Percentiles rank a stretch among this genome's conserved stretches.
phyloP scores from a whole-genome alignment of 2,113 vertebrate species.

The Aleadryas rufinucha region DNA sequence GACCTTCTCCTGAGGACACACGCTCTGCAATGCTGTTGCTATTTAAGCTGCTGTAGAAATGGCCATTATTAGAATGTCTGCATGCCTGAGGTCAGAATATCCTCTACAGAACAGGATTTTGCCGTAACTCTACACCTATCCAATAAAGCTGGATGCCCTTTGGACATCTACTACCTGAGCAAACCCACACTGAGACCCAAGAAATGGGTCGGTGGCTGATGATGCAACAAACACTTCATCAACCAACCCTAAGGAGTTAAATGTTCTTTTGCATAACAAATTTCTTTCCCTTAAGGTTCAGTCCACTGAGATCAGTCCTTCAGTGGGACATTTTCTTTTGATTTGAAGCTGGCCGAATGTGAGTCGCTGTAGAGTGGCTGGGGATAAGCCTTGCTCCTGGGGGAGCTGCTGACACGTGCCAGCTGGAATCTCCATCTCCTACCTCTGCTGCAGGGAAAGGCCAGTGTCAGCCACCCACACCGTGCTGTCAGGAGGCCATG shows the following conservation, averaged over 20 bases:
- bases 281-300: not conserved
- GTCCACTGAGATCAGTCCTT: not conserved
- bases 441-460: not conserved
- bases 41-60: not conserved
- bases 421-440: not conserved
- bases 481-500: fast-evolving
- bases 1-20: not conserved
- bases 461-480: not conserved
- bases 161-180: not conserved
- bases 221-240: not conserved
- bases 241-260: not conserved
- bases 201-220: not conserved
- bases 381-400: not conserved
- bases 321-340: not conserved
- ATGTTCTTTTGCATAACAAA: not conserved
- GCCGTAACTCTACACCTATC: not conserved
- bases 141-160: not conserved
- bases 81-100: not conserved
- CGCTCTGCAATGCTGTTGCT: not conserved
- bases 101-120: not conserved
- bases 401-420: not conserved
- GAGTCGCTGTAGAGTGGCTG: not conserved
- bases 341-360: not conserved
- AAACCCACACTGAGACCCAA: not conserved
- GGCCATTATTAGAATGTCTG: not conserved